Evolutionary conservation across 2,113 vertebrate genomes (phyloP).

Genomic region (Cyphomyrus discorhynchus): DNA sequence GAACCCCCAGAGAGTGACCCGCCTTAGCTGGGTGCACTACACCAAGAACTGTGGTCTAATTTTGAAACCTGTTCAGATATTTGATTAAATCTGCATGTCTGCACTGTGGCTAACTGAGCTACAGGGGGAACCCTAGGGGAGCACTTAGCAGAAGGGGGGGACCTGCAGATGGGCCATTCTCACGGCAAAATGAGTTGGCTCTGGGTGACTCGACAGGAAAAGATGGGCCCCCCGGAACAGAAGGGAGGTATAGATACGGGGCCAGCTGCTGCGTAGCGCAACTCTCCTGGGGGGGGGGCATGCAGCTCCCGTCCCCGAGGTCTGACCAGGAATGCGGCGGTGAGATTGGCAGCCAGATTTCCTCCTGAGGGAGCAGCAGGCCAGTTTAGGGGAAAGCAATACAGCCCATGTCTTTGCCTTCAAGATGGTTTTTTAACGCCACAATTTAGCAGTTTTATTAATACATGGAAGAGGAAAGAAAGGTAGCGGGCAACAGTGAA

Average conservation of each 20-base stretch:
- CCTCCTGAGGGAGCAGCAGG: neutral
- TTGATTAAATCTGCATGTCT: slow-evolving; percentile 1
- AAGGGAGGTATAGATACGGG: neutral
- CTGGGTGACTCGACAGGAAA: neutral
- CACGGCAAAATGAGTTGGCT: neutral
- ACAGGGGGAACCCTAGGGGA: neutral
- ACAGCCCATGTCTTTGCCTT: neutral
- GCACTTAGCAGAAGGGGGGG: no score
- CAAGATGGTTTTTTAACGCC: neutral
- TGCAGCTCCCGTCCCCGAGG: neutral
- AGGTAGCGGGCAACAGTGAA: no score
- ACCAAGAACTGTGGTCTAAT: neutral
- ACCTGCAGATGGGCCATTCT: neutral
- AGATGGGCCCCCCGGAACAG: neutral
- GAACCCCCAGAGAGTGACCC: neutral
- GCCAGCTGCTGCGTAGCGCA: neutral
- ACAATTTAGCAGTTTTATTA: neutral
- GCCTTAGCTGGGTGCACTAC: neutral
- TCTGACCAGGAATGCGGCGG: neutral
- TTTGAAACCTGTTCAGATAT: neutral
- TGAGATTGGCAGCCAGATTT: neutral
- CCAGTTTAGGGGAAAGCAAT: neutral
- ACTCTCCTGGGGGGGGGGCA: neutral
- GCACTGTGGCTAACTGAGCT: neutral
- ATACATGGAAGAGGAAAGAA: neutral